These are phyloP conservation scores for Abscondita cerata DNA, from an alignment of 2,888 invertebrate genomes.

Conservation along the genomic window DNA sequence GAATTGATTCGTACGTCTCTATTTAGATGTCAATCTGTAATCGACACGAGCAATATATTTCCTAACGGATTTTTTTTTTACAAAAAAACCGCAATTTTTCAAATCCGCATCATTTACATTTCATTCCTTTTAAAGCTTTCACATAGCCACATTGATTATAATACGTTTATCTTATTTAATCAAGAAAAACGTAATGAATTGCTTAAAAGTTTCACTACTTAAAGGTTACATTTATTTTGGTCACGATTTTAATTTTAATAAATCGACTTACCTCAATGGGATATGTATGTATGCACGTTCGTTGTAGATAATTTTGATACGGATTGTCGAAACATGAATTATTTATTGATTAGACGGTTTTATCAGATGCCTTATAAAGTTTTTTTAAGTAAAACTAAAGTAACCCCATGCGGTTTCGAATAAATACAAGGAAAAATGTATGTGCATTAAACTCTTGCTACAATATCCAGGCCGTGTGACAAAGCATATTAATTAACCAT, in stretches of 20 bases:
- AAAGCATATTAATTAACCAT: slow-evolving; percentile 5
- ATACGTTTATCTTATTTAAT: slow-evolving; percentile 13
- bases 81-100: slow-evolving; percentile 25
- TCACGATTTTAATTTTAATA: slow-evolving; percentile 36
- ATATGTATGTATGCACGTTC: slow-evolving; percentile 29
- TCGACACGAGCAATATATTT: slow-evolving; percentile 40
- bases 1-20: slow-evolving; percentile 40
- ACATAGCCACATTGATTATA: not conserved
- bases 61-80: slow-evolving; percentile 37
- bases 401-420: slow-evolving; percentile 5
- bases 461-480: not conserved
- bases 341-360: slow-evolving; percentile 31
- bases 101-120: slow-evolving; percentile 10
- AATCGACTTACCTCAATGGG: slow-evolving; percentile 23
- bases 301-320: slow-evolving; percentile 30
- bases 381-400: slow-evolving; percentile 20
- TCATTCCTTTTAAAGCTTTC: slow-evolving; percentile 14
- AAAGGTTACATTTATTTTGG: slow-evolving; percentile 33
- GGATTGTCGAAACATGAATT: slow-evolving; percentile 32
- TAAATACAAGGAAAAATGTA: slow-evolving; percentile 2
- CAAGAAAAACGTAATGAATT: slow-evolving; percentile 24
- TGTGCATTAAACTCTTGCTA: slow-evolving; percentile 1
- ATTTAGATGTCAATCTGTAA: slow-evolving; percentile 42
- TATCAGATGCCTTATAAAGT: slow-evolving; percentile 19
- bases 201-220: slow-evolving; percentile 22